These are phyloP conservation scores for Monochamus alternatus DNA, from an alignment of 2,888 invertebrate genomes.

Conservation along the genomic window DNA sequence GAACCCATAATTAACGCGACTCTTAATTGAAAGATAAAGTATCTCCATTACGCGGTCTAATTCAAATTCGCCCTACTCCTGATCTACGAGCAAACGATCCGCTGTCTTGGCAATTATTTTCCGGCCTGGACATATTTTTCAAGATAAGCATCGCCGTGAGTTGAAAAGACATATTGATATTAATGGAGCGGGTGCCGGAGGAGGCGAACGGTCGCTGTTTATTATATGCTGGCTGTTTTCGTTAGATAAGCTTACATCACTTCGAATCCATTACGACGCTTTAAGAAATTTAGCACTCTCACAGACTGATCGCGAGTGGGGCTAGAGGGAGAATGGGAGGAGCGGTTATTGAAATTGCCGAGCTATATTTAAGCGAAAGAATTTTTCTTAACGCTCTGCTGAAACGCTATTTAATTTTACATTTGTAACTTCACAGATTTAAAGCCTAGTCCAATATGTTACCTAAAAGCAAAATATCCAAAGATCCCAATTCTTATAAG, in stretches of 20 bases:
- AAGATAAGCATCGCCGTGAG: slow-evolving; percentile 46
- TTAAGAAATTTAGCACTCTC: slow-evolving; percentile 60
- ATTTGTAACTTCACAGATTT: no score
- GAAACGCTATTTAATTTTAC: no score
- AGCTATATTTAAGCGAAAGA: background rate
- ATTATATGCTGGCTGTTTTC: slow-evolving; percentile 62
- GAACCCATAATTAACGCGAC: no score
- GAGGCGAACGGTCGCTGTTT: slow-evolving; percentile 56
- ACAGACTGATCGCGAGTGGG: background rate
- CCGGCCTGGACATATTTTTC: slow-evolving; percentile 33
- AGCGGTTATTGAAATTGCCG: background rate
- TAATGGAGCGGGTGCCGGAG: slow-evolving; percentile 54
- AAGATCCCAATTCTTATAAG: no score
- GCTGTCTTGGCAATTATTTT: slow-evolving; percentile 13
- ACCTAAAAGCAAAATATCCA: no score
- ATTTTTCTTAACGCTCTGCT: background rate
- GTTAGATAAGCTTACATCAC: slow-evolving; percentile 63
- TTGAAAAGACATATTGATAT: slow-evolving; percentile 57
- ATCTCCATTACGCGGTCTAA: no score
- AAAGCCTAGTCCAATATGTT: no score
- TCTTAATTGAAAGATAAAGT: no score
- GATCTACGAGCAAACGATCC: background rate
- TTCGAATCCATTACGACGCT: slow-evolving; percentile 61
- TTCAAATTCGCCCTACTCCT: background rate
- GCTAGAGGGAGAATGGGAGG: background rate